phyloP scores from a whole-genome alignment of 2,113 vertebrate genomes.

The Prolemur simus region DNA sequence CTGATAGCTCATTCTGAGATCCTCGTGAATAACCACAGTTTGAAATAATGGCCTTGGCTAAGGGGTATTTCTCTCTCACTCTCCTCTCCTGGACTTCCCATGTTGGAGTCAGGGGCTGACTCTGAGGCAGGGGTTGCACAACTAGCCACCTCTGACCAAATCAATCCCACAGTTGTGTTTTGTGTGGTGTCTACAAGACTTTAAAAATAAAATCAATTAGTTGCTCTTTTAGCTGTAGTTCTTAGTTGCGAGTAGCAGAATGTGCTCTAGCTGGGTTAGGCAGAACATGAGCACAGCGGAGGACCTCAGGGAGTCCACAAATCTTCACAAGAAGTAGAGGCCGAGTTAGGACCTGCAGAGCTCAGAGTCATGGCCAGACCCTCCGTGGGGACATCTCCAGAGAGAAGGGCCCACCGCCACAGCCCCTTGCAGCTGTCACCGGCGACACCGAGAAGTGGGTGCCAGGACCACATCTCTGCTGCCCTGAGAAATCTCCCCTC shows the following conservation, averaged over 20 bases:
- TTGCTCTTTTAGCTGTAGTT: background rate
- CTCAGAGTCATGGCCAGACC: background rate
- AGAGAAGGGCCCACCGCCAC: background rate
- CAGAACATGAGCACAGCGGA: background rate
- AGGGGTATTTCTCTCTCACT: background rate
- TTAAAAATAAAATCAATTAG: background rate
- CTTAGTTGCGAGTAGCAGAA: background rate
- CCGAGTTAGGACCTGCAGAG: background rate
- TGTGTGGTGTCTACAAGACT: background rate
- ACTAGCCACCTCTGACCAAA: fast-evolving
- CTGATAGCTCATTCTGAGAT: background rate
- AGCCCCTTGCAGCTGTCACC: background rate
- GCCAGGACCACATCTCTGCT: background rate
- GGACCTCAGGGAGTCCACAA: too few relatives aligned
- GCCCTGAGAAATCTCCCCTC: background rate
- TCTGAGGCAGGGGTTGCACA: constrained; percentile 42
- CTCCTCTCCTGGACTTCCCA: background rate
- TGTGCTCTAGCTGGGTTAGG: background rate
- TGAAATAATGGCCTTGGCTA: background rate
- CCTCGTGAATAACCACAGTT: background rate
- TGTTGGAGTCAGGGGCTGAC: background rate
- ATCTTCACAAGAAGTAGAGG: background rate
- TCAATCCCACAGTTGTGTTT: background rate
- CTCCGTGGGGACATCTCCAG: background rate
- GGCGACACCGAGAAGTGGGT: fast-evolving